Conservation (phyloP, 2,113 vertebrate species). For the Pseudopodoces humilis region DNA sequence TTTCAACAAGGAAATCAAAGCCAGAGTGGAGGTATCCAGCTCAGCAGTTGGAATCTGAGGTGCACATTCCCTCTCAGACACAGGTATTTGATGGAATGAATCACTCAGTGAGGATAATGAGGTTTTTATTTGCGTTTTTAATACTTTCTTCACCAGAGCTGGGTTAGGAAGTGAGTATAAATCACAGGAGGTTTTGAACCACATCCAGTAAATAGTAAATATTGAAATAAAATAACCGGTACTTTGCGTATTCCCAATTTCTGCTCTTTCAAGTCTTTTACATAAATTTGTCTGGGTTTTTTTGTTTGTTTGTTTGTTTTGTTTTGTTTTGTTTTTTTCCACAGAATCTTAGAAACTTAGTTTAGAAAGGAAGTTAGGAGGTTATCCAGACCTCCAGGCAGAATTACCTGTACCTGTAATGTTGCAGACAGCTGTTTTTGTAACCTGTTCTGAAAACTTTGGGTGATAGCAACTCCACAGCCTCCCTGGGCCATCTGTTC, state of each 20-base stretch:
- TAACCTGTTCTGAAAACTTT: constrained; percentile 63
- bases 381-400: constrained; percentile 62
- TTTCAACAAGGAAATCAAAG: not conserved
- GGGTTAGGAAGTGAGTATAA: not conserved
- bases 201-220: not conserved
- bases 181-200: not conserved
- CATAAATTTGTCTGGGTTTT: not conserved
- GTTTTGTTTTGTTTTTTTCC: too few relatives aligned
- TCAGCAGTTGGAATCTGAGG: not conserved
- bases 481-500: constrained; percentile 60
- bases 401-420: constrained; percentile 44
- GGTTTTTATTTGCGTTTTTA: not conserved
- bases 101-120: not conserved
- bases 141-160: not conserved
- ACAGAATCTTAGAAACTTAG: not conserved
- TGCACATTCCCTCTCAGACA: not conserved
- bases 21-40: not conserved
- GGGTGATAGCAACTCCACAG: constrained; percentile 9
- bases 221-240: not conserved
- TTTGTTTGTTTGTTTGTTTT: not conserved
- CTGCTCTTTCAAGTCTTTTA: not conserved
- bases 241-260: not conserved
- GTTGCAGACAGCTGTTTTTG: constrained; percentile 55
- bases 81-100: constrained; percentile 23
- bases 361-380: constrained; percentile 20